Evolutionary conservation across 2,113 vertebrate genomes (phyloP), one percentile per base, ranked within the genome.

Genomic region (Boulengeromyrus knoepffleri): DNA sequence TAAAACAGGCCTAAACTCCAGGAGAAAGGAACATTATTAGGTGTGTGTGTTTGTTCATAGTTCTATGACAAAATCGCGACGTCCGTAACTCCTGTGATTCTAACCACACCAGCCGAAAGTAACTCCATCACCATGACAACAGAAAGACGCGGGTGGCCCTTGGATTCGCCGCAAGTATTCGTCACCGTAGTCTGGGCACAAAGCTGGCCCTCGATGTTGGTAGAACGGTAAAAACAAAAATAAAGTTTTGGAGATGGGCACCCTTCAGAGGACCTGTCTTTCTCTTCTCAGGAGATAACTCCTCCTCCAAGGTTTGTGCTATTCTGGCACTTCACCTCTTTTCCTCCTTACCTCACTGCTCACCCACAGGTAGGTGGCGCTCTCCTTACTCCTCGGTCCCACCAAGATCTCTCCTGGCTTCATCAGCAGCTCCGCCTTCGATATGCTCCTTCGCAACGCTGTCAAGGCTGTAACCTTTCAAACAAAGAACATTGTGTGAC

Each of bases 331-430:
- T 83, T 90, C 80, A 36, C 45, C 42, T 47, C 42, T 50, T 88
- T 85, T 62, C 88, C 89, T 84, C 89, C 77, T 24, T 31, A 52
- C 0, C 83, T 31, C 49, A 7, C 53, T n/a, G 21, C 27, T n/a
- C 62, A 77, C 88, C 53, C 77, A 58, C 87, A 86, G 91, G 77
- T 77, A 86, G 47, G 47, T 89, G 24, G 53, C 49, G 39, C 31
- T 86, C 74, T 85, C 84, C 85, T 88, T 39, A 70, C 58, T 24
- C 36, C 47, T 88, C 88, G 0, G 66, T 36, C n/a, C 46, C 47
- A 74, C 85, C 74, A 56, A 39, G 58, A 31, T 66, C 45, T 89
- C 89, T 62, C 88, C 8, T 45, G 47, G 45, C 42, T 36, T 15
- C 13, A 83, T 45, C 88, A 80, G 58, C 89, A 80, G 66, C 87